Conservation (phyloP, 2,797 vertebrate genomes). For the Craterocephalus amniculus region DNA sequence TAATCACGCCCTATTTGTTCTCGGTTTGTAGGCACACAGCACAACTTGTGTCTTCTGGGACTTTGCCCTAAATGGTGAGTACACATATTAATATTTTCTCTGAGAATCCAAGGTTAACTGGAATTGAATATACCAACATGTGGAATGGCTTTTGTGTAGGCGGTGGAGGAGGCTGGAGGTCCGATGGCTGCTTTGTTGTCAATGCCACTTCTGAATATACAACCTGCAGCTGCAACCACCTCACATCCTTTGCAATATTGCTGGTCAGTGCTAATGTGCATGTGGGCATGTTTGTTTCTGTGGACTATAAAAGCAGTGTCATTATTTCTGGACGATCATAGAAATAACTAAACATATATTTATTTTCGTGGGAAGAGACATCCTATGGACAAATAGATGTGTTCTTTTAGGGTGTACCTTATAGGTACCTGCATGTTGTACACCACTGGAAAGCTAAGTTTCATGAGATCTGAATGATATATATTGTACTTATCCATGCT, state of each 20-base stretch:
- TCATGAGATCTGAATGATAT: too few species aligned
- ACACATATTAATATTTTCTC: not conserved
- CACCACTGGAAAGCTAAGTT: too few species aligned
- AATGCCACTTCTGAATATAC: conserved; percentile 82
- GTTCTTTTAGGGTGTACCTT: too few species aligned
- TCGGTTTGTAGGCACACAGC: conserved; percentile 73
- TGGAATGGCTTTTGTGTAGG: conserved; percentile 65
- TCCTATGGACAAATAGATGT: too few species aligned
- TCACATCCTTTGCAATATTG: conserved; percentile 93
- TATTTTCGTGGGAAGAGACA: too few species aligned
- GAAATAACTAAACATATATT: too few species aligned
- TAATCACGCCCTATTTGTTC: not conserved
- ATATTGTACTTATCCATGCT: too few species aligned
- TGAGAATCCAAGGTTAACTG: not conserved
- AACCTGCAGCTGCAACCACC: conserved; percentile 91
- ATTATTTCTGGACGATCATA: too few species aligned
- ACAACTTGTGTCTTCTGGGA: conserved; percentile 92
- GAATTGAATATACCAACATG: not conserved
- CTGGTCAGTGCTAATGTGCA: conserved; percentile 80
- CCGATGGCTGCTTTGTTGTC: conserved; percentile 85
- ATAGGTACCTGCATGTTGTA: too few species aligned
- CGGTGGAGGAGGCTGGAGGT: conserved; percentile 88
- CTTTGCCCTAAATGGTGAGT: conserved; percentile 86
- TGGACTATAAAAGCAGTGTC: not conserved
- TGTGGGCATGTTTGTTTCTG: not conserved